Base-by-base conservation (phyloP, 2,797 vertebrate genomes). In the Alfaro cultratus region DNA sequence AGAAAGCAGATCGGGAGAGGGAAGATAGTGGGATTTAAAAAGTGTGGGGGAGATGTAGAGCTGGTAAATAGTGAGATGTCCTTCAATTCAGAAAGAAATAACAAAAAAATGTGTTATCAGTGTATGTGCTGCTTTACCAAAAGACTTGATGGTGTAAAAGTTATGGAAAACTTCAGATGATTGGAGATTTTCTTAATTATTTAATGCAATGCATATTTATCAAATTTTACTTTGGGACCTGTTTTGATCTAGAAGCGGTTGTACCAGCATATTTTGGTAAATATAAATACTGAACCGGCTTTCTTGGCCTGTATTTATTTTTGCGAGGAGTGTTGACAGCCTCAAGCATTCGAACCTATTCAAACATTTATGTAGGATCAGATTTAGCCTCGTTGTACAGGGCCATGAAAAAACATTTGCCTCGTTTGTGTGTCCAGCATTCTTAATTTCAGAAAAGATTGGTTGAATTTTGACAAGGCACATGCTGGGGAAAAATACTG, bases 1-100 rank as follows among this genome's bases (percentile, higher is more conserved):
- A 77, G 74, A 86, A 77, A 79, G 84, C 74, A 81, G 83, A 85
- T 62, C 34, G 76, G 79, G 84, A 73, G 47, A 39, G 82, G 77
- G 78, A 89, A 79, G 79, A 86, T 34, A 75, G 79, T 36, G 78
- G 81, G 85, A 80, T 85, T 70, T 85, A 87, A 91, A 85, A 85
- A 82, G 57, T 76, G 82, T 31, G 6, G 36, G 36, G 74, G 67
- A 80, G 78, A 73, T 73, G 71, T 67, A 60, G 74, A 74, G 79
- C 67, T 80, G 78, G 76, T 90, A 89, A 90, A 92, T 74, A 87
- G 31, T 49, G 73, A 84, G 43, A 80, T 62, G 78, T 77, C 55
- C 74, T 77, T 78, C 77, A 80, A 86, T 76, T 82, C 12, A 55
- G 72, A 39, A 80, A n/a, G 26, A 51, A 51, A 8, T 10, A 23